Percentiles rank a stretch among this genome's conserved stretches.
Conservation (phyloP, 2,797 vertebrate species). For the Trachurus trachurus region DNA sequence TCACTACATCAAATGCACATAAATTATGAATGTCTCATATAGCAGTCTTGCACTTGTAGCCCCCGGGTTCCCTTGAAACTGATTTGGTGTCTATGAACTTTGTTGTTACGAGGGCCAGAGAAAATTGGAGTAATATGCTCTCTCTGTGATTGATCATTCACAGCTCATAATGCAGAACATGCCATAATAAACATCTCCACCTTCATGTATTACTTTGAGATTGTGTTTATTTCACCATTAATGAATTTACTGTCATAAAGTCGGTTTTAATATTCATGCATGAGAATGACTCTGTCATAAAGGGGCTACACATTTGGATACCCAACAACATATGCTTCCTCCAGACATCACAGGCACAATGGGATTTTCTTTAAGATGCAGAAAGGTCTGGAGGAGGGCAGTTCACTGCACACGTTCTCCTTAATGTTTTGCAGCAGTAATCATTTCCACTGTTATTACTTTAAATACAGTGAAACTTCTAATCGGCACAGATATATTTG, state of each 20-base stretch:
- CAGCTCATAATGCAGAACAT: slow-evolving; percentile 78
- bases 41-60: slow-evolving; percentile 86
- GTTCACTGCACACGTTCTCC: slow-evolving; percentile 44
- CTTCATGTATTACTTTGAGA: slow-evolving; percentile 77
- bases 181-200: slow-evolving; percentile 84
- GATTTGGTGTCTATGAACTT: slow-evolving; percentile 88
- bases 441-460: slow-evolving; percentile 47
- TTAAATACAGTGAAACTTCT: slow-evolving; percentile 55
- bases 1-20: slow-evolving; percentile 91
- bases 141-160: slow-evolving; percentile 85
- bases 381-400: slow-evolving; percentile 44
- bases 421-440: slow-evolving; percentile 44
- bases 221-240: slow-evolving; percentile 81
- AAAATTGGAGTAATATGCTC: slow-evolving; percentile 88
- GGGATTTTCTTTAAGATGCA: slow-evolving; percentile 48
- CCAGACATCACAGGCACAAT: slow-evolving; percentile 49
- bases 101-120: slow-evolving; percentile 85
- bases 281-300: slow-evolving; percentile 70
- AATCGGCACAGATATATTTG: slow-evolving; percentile 57
- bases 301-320: slow-evolving; percentile 52
- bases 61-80: slow-evolving; percentile 87
- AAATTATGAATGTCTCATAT: slow-evolving; percentile 90
- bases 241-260: slow-evolving; percentile 72
- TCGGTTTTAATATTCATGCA: slow-evolving; percentile 74
- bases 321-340: slow-evolving; percentile 43